phyloP scores from a whole-genome alignment of 2,797 vertebrate genomes.

The Leucoraja ocellata region DNA sequence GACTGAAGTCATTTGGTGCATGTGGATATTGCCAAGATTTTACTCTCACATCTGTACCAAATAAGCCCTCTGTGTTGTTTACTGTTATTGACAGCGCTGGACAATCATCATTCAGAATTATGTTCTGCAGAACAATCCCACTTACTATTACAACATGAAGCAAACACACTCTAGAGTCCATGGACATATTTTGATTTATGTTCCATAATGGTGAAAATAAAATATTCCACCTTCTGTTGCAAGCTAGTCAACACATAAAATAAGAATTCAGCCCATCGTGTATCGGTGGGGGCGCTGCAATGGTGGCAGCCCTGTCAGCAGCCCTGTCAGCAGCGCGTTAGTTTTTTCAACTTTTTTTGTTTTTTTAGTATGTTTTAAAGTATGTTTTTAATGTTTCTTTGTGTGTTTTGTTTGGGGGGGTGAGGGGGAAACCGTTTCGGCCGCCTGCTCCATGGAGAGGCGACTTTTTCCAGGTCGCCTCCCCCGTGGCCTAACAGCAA shows the following conservation, averaged over 20 bases:
- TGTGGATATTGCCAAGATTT: not conserved
- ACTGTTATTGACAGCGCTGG: not conserved
- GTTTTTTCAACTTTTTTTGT: no score
- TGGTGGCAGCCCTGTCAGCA: no score
- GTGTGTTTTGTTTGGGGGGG: no score
- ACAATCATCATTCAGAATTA: not conserved
- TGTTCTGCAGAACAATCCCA: not conserved
- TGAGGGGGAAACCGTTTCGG: no score
- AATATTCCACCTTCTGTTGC: slow-evolving; percentile 6
- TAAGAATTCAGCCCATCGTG: not conserved
- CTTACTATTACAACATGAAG: not conserved
- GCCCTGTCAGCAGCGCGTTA: no score
- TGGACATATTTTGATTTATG: slow-evolving; percentile 19
- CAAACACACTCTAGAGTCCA: not conserved
- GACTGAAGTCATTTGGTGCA: not conserved
- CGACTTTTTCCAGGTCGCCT: no score
- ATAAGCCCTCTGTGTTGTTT: not conserved
- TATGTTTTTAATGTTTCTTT: no score
- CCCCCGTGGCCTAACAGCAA: no score
- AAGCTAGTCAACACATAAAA: not conserved
- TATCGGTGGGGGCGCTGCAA: no score
- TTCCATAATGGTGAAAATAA: not conserved
- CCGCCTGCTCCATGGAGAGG: no score
- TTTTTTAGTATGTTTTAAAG: no score
- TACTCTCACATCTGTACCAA: not conserved